Base-by-base conservation (phyloP, 1,140 invertebrate genomes). In the Linepithema humile region DNA sequence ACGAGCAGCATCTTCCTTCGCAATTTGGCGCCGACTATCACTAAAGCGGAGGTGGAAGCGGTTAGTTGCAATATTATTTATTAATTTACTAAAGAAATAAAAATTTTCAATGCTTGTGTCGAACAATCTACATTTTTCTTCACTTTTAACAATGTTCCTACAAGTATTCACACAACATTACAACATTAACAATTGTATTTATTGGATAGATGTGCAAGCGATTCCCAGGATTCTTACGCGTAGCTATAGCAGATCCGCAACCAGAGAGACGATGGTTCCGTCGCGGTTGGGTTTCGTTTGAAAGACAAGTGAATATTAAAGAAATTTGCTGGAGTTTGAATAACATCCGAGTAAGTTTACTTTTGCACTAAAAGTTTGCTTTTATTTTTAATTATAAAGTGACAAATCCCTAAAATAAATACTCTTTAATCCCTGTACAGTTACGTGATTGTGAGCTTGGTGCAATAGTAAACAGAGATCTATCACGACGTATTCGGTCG, bases 241-340 rank as follows among this genome's bases (percentile, higher is more conserved):
- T 99, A 7, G 98, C 98, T 0, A 96, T 99, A 64, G 98, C 99
- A 0, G 99, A 99, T 95, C 99, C 99, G 1, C 96, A 99, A 90
- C 97, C 98, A 0, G 99, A 99, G 91, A 96, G 98, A 57, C 96
- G 98, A 50, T 99, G 99, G 97, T 98, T 98, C 93, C 96, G 99
- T 32, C 96, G 99, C 64, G 99, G 98, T 55, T 99, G 99, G 99
- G 98, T 99, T 4, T 99, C 99, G 0, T 99, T 99, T 94, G 97
- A 98, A 88, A 95, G 98, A 50, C 97, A 98, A 91, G 99, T 99
- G 7, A 99, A 99, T 92, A 99, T 99, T 83, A 99, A 99, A 93
- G 99, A 99, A 93, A 99, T 99, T 82, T 99, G 99, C 93, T 99
- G 99, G 99, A 99, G 98, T 93, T 95, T 99, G 10, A 99, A 99